phyloP scores from a whole-genome alignment of 1,140 invertebrate genomes.

The Vanessa atalanta region DNA sequence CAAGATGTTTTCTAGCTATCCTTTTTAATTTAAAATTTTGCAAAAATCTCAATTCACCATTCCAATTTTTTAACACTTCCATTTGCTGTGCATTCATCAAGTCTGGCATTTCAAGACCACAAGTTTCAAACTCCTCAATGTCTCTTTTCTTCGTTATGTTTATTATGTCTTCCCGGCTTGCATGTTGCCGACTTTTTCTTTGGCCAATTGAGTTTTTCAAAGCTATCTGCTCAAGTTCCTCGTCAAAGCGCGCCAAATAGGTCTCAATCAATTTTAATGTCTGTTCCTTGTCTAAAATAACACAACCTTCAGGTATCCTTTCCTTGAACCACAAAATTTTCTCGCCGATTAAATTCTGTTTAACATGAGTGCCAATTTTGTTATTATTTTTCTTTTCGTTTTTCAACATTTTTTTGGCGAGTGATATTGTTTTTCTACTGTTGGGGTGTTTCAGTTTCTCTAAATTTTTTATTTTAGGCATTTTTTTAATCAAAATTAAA shows the following conservation, averaged over 20 bases:
- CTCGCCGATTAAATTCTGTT: slow-evolving; percentile 86
- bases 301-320: slow-evolving; percentile 80
- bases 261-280: slow-evolving; percentile 82
- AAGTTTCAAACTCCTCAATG: slow-evolving; percentile 85
- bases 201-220: slow-evolving; percentile 87
- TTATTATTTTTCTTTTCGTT: slow-evolving; percentile 83
- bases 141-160: slow-evolving; percentile 87
- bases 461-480: slow-evolving; percentile 72
- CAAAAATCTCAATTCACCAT: slow-evolving; percentile 84
- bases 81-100: slow-evolving; percentile 82
- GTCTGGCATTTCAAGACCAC: slow-evolving; percentile 88
- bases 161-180: slow-evolving; percentile 87
- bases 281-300: slow-evolving; percentile 81
- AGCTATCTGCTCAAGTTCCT: slow-evolving; percentile 88
- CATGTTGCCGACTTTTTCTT: slow-evolving; percentile 87
- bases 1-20: slow-evolving; percentile 80
- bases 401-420: slow-evolving; percentile 85
- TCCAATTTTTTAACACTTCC: slow-evolving; percentile 83
- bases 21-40: slow-evolving; percentile 85
- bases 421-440: slow-evolving; percentile 87
- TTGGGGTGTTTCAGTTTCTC: slow-evolving; percentile 88
- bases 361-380: slow-evolving; percentile 84
- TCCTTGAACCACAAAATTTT: slow-evolving; percentile 87
- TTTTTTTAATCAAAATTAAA: slow-evolving; percentile 40
- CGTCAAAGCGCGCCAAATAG: slow-evolving; percentile 85